These are phyloP conservation scores for Onychomys leucogaster DNA, from an alignment of 2,797 vertebrate genomes.

Conservation along the genomic window DNA sequence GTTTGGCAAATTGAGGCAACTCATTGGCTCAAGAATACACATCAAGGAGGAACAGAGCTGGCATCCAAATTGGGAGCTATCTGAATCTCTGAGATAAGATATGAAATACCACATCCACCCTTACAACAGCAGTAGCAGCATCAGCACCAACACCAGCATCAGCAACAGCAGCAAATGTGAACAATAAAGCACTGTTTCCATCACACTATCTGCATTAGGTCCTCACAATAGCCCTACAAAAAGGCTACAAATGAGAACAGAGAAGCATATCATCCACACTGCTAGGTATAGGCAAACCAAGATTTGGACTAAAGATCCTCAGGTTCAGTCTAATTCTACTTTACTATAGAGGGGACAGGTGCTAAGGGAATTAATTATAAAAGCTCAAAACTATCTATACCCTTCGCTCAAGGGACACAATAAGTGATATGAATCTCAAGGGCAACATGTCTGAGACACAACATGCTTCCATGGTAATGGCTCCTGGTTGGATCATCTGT, in stretches of 20 bases:
- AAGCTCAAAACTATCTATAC: not conserved
- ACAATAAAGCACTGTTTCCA: not conserved
- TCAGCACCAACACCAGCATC: not conserved
- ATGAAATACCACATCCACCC: not conserved
- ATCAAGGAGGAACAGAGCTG: not conserved
- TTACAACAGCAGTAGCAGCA: not conserved
- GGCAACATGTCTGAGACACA: not conserved
- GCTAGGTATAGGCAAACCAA: not conserved
- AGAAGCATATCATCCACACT: not conserved
- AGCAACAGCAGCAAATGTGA: not conserved
- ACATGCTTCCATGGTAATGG: not conserved
- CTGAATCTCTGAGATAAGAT: not conserved
- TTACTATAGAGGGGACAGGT: not conserved
- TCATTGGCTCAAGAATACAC: not conserved
- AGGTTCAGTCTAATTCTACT: slow-evolving; percentile 12
- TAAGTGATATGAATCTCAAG: not conserved
- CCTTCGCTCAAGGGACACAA: not conserved
- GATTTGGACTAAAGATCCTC: not conserved
- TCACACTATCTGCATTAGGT: not conserved
- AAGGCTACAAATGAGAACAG: not conserved
- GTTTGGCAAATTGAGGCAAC: not conserved
- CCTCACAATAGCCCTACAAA: not conserved
- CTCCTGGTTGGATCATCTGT: not conserved
- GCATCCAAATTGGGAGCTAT: not conserved
- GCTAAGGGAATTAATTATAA: not conserved